Evolutionary conservation across 2,888 invertebrate species (phyloP).

Genomic region (Tenodera sinensis): DNA sequence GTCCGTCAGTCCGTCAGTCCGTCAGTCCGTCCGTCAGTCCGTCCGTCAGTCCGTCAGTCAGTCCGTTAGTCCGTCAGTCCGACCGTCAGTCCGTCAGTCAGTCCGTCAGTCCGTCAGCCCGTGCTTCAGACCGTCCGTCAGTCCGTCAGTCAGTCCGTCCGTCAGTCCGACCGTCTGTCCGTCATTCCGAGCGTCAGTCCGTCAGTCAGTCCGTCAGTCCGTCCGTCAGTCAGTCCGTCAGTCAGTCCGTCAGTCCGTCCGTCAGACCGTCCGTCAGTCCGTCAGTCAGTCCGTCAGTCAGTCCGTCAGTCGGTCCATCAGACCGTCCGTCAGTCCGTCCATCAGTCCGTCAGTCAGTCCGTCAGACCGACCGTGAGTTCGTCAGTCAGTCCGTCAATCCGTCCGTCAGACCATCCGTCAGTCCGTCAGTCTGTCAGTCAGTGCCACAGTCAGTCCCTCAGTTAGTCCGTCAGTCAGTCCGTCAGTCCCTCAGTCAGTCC

Average conservation of each 20-base stretch:
- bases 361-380: too few relatives aligned
- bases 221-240: not conserved
- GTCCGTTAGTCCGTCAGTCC: too few relatives aligned
- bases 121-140: not conserved
- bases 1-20: not conserved
- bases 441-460: too few relatives aligned
- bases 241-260: not conserved
- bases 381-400: too few relatives aligned
- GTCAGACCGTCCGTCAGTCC: not conserved
- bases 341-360: not conserved
- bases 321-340: not conserved
- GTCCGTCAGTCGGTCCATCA: not conserved
- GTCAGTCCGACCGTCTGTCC: too few relatives aligned
- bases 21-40: not conserved
- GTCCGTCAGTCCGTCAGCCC: slow-evolving; percentile 4
- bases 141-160: not conserved
- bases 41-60: not conserved
- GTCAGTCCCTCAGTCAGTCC: too few relatives aligned
- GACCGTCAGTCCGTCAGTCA: too few relatives aligned
- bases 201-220: not conserved
- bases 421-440: too few relatives aligned
- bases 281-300: not conserved
- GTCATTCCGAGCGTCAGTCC: not conserved
- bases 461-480: too few relatives aligned
- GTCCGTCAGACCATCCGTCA: too few relatives aligned